A percentile compares a stretch with the other conserved stretches of the same genome.
Evolutionary conservation across 2,888 invertebrate species (phyloP).

Genomic region (Lycophotia porphyrea): DNA sequence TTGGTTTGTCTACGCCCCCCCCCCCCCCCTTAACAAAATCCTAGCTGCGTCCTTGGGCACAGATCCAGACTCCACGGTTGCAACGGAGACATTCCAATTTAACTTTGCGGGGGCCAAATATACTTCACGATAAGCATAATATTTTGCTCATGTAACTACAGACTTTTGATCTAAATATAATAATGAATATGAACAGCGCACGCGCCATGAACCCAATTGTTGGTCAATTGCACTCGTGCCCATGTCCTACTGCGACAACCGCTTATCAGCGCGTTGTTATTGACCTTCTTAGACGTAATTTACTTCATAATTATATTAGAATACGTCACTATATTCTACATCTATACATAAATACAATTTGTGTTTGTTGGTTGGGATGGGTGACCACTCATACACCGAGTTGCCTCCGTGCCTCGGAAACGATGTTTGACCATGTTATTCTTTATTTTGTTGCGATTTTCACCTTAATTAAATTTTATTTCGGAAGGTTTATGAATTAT

Average conservation of each 20-base stretch:
- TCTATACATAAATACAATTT: not conserved
- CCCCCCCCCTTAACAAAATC: too few species aligned
- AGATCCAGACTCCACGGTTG: not conserved
- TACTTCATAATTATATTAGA: constrained; percentile 22
- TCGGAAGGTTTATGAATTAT: not conserved
- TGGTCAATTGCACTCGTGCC: constrained; percentile 45
- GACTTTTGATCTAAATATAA: constrained; percentile 26
- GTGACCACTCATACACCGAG: too few species aligned
- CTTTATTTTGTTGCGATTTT: not conserved
- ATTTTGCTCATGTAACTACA: not conserved
- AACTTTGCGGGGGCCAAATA: not conserved
- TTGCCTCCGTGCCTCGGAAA: too few species aligned
- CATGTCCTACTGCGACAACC: constrained; percentile 34
- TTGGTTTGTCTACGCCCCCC: too few species aligned
- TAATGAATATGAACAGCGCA: constrained; percentile 24
- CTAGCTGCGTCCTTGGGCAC: too few species aligned
- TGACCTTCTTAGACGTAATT: constrained; percentile 54
- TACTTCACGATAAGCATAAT: not conserved
- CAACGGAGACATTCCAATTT: not conserved
- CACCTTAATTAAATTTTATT: not conserved
- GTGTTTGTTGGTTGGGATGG: not conserved
- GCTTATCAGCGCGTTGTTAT: constrained; percentile 55
- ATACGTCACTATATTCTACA: constrained; percentile 32
- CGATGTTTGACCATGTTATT: not conserved
- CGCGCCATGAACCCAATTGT: constrained; percentile 58